Conservation (phyloP, 2,888 invertebrate genomes). For the Papilio elwesi region DNA sequence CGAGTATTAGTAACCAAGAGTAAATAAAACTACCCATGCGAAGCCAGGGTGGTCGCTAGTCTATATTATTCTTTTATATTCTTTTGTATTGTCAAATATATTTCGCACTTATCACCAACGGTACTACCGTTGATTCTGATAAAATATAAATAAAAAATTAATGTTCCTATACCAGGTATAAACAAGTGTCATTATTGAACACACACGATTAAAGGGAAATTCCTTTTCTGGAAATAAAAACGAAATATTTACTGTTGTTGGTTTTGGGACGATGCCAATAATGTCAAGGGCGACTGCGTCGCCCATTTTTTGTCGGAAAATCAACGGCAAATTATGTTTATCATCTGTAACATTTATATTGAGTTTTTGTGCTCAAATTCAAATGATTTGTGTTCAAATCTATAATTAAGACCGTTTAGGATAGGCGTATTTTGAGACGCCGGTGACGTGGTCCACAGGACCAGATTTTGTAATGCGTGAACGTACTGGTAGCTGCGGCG, state of each 20-base stretch:
- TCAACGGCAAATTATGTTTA: conserved; percentile 20
- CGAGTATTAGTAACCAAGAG: too few species aligned
- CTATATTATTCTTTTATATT: too few species aligned
- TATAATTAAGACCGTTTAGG: neutral
- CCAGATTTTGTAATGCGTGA: too few species aligned
- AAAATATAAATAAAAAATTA: too few species aligned
- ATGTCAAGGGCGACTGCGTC: conserved; percentile 38
- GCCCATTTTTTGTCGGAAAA: conserved; percentile 13
- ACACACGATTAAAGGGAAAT: conserved; percentile 5
- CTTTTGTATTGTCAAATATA: too few species aligned
- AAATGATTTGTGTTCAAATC: neutral
- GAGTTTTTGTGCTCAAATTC: neutral
- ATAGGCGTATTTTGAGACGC: neutral
- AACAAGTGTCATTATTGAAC: neutral
- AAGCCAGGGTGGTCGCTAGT: too few species aligned
- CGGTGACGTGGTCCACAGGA: too few species aligned
- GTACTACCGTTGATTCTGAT: too few species aligned
- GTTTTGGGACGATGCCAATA: conserved; percentile 31
- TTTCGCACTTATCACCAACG: too few species aligned
- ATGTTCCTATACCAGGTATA: too few species aligned
- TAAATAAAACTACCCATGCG: too few species aligned
- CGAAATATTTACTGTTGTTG: conserved; percentile 9
- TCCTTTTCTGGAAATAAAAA: conserved; percentile 33
- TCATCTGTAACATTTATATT: neutral
- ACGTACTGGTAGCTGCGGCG: too few species aligned